phyloP scores from a whole-genome alignment of 2,888 invertebrate genomes.

The Loripinus fragilis region DNA sequence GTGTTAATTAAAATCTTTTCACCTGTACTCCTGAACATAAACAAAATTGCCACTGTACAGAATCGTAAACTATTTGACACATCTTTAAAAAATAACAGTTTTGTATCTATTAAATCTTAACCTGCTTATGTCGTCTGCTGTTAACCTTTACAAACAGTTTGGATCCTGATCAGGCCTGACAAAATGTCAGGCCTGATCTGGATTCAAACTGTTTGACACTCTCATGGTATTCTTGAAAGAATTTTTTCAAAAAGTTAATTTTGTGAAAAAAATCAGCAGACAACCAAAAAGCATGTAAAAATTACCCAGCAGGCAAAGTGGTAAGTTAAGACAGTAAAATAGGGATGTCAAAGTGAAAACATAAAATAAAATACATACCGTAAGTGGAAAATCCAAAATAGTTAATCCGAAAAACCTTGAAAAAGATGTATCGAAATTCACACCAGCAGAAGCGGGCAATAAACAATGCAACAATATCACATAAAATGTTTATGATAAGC shows the following conservation, averaged over 20 bases:
- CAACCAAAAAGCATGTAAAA: too few species aligned
- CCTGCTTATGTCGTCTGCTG: too few species aligned
- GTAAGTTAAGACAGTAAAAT: not conserved
- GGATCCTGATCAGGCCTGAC: too few species aligned
- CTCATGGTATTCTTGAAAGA: too few species aligned
- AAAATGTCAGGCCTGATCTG: too few species aligned
- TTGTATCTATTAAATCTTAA: not conserved
- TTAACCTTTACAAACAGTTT: too few species aligned
- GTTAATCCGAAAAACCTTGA: constrained; percentile 24
- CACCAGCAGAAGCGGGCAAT: constrained; percentile 31
- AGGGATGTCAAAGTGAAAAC: not conserved
- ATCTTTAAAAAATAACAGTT: not conserved
- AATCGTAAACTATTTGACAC: constrained; percentile 12
- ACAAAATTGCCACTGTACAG: constrained; percentile 13
- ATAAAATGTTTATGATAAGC: constrained; percentile 55
- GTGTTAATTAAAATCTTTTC: not conserved
- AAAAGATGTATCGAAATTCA: constrained; percentile 4
- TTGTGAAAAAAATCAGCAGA: too few species aligned
- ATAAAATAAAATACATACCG: constrained; percentile 16
- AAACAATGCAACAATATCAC: constrained; percentile 56
- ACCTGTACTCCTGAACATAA: not conserved
- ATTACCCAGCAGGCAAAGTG: too few species aligned
- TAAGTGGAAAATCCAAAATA: constrained; percentile 10
- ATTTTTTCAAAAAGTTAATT: too few species aligned
- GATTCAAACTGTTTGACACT: too few species aligned